Evolutionary conservation across 2,888 invertebrate species (phyloP), one percentile per base, ranked within the genome.

Genomic region (Mylabris sibirica): DNA sequence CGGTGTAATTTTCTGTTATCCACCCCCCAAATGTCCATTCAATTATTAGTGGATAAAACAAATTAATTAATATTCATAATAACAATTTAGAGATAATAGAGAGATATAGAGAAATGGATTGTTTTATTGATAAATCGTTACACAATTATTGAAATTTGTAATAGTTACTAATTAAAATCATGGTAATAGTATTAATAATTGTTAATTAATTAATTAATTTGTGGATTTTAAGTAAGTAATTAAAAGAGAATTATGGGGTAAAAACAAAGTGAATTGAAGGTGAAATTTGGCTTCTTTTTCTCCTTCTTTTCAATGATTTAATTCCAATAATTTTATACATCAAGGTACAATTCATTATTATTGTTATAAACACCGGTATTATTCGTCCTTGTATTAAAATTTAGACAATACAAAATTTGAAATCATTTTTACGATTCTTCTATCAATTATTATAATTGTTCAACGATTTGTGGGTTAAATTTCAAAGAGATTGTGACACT

Each of bases 51-150:
- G 30, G 5, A 3, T 44, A 44, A 14, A 44, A 17, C 17, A 5
- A 49, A 49, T 49, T 49, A 49, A 49, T 49, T 49, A 49, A 49
- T 49, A 49, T 49, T 20, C 49, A 49, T 6, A n/a, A 49, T 49
- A n/a, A 20, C 20, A 49, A 49, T 49, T 49, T 49, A 2, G 17
- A 20, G 20, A 49, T 6, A 8, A 2, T 49, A n/a, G 17, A 20
- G 20, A 49, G 20, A 3, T 5, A 34, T 34, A 38, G 35, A 35
- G 11, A 9, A 0, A 20, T 9, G 17, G 17, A 20, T 49, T 49
- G 20, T n/a, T 20, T 0, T 49, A 49, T 49, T 49, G 9, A 49
- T 9, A 20, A 49, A 20, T 49, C 20, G 6, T 0, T 4, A n/a
- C 17, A 49, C 20, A 49, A 49, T 49, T 3, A 30, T 30, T 2